These are phyloP conservation scores for Acrocephalus kingi DNA, from an alignment of 2,113 vertebrate genomes.

Conservation along the genomic window DNA sequence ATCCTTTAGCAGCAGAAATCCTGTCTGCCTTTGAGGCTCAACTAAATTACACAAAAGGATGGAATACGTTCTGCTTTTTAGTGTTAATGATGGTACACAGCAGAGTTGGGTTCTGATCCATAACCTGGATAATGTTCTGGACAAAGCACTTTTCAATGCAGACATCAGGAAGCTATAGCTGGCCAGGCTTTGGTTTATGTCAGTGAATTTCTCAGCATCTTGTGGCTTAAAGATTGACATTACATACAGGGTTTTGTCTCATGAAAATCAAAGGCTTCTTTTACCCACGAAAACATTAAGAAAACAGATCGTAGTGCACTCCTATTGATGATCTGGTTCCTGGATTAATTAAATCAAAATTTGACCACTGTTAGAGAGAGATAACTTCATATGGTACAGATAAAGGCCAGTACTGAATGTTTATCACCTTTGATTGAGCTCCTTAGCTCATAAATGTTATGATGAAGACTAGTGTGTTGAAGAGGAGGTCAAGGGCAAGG, in stretches of 20 bases:
- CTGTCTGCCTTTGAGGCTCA: neutral
- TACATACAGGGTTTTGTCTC: neutral
- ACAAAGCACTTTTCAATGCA: neutral
- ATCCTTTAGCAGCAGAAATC: slow-evolving; percentile 3
- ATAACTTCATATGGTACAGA: neutral
- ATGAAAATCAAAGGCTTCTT: neutral
- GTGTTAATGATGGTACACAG: neutral
- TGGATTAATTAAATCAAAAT: neutral
- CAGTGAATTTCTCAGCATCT: neutral
- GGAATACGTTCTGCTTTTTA: neutral
- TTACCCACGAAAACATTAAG: neutral
- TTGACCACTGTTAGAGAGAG: neutral
- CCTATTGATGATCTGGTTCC: neutral
- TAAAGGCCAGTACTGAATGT: neutral
- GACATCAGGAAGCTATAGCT: neutral
- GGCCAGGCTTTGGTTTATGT: neutral
- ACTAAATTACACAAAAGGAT: neutral
- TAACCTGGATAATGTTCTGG: neutral
- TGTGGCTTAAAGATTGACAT: neutral
- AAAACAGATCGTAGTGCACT: neutral
- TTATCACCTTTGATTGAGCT: neutral
- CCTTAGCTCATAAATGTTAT: neutral
- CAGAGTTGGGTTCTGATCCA: neutral
- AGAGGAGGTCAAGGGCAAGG: neutral
- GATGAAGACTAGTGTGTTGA: neutral